Evolutionary conservation across 2,888 invertebrate genomes (phyloP).

Genomic region (Leucoptera coffeella): DNA sequence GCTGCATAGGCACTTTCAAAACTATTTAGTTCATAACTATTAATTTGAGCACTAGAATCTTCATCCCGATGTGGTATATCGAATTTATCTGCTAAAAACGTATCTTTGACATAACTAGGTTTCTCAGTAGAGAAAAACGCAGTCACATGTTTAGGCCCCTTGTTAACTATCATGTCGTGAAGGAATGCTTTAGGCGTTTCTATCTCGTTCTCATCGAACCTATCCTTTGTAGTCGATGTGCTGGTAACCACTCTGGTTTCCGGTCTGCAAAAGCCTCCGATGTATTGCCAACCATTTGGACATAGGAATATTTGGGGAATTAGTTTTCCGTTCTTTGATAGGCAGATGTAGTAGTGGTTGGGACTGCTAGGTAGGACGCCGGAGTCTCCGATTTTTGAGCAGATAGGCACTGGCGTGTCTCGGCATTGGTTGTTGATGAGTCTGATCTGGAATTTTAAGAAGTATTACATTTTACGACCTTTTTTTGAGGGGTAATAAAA

Average conservation of each 20-base stretch:
- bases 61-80: constrained; percentile 21
- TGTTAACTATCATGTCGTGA: too few relatives aligned
- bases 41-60: constrained; percentile 14
- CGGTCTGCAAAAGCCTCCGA: constrained; percentile 26
- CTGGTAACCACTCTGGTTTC: background rate
- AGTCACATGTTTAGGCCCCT: too few relatives aligned
- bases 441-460: constrained; percentile 17
- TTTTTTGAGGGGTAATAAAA: background rate
- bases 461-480: too few relatives aligned
- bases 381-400: constrained; percentile 21
- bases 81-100: constrained; percentile 35
- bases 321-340: constrained; percentile 15
- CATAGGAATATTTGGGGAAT: constrained; percentile 38
- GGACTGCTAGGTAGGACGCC: constrained; percentile 19
- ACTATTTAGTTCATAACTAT: constrained; percentile 13
- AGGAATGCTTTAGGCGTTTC: too few relatives aligned
- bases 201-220: too few relatives aligned
- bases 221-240: background rate
- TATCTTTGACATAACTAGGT: constrained; percentile 21
- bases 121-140: constrained; percentile 37
- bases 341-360: constrained; percentile 37
- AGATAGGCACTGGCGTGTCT: constrained; percentile 21
- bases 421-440: constrained; percentile 26
- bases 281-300: constrained; percentile 37
- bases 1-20: constrained; percentile 13